Base-by-base conservation (phyloP, 2,888 invertebrate species). In the Drosophila acutilabella region DNA sequence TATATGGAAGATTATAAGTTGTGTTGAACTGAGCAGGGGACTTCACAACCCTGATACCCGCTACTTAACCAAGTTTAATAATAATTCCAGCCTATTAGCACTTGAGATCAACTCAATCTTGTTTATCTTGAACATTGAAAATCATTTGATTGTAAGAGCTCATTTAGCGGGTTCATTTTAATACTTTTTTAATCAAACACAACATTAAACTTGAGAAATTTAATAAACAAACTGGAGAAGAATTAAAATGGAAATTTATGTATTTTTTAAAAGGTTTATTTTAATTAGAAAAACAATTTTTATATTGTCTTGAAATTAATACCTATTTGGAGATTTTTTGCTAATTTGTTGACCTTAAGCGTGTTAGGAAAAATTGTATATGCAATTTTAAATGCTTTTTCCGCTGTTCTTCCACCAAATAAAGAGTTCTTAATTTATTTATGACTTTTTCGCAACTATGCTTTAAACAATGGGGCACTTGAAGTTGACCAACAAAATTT, bases 401-500 rank as follows among this genome's bases (percentile, higher is more conserved):
- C 8, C 30, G n/a, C 8, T 26, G 8, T 11, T n/a, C 10, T 14
- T 26, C 10, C 26, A 30, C 6, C 10, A 26, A 47, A 47, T 14
- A 47, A n/a, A 47, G n/a, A 26, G 4, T n/a, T 47, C 8, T 3
- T 23, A 38, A 45, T 26, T 57, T 57, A 48, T 48, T 40, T 48
- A 58, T 48, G 23, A 4, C n/a, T 23, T 10, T 16, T 57, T 47
- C 16, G 23, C 11, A 20, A 36, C 36, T 36, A 36, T 36, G 36
- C 13, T 61, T 75, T 56, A 44, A 42, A 38, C 47, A 70, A 52
- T 44, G 47, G 13, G 8, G 36, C 56, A 56, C 44, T 52, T 57
- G 13, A 40, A 73, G 58, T 56, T 59, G 47, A 47, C 18, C 26
- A 52, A 62, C 38, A 52, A 60, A 42, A 45, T 56, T 30, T 48